Conservation (phyloP, 2,113 vertebrate species). For the Leiothrix lutea region DNA sequence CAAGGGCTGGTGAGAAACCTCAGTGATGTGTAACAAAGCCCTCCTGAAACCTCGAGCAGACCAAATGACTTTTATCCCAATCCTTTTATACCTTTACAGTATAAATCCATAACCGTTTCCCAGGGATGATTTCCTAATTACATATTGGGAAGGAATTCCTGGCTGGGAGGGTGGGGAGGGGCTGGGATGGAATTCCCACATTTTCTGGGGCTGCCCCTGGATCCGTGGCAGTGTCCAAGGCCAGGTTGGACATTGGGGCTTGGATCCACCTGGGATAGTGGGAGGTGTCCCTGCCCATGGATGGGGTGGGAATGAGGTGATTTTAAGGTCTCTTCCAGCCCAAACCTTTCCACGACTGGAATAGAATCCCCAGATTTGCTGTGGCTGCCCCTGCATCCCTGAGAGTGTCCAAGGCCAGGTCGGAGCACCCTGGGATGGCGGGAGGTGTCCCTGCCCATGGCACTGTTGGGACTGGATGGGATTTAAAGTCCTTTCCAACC, state of each 20-base stretch:
- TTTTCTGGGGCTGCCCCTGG: background rate
- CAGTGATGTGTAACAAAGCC: background rate
- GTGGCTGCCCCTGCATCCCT: background rate
- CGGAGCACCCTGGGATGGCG: background rate
- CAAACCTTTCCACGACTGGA: too few relatives aligned
- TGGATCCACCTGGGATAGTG: rapidly evolving
- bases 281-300: background rate
- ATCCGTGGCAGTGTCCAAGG: background rate
- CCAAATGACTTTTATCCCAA: background rate
- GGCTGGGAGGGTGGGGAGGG: rapidly evolving
- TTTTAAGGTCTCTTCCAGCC: too few relatives aligned
- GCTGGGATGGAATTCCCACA: rapidly evolving
- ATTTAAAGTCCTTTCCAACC: background rate
- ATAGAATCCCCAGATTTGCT: rapidly evolving
- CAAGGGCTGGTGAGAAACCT: background rate
- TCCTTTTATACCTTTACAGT: background rate
- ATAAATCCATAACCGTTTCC: background rate
- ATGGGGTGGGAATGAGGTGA: too few relatives aligned
- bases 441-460: background rate
- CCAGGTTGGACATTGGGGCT: background rate
- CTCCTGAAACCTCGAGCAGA: background rate
- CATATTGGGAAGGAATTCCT: background rate
- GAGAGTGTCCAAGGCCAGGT: rapidly evolving
- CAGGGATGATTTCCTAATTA: background rate
- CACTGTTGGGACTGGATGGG: rapidly evolving